A percentile compares a stretch with the other conserved stretches of the same genome.
Evolutionary conservation across 2,113 vertebrate species (phyloP).

Genomic region (Prionailurus bengalensis): DNA sequence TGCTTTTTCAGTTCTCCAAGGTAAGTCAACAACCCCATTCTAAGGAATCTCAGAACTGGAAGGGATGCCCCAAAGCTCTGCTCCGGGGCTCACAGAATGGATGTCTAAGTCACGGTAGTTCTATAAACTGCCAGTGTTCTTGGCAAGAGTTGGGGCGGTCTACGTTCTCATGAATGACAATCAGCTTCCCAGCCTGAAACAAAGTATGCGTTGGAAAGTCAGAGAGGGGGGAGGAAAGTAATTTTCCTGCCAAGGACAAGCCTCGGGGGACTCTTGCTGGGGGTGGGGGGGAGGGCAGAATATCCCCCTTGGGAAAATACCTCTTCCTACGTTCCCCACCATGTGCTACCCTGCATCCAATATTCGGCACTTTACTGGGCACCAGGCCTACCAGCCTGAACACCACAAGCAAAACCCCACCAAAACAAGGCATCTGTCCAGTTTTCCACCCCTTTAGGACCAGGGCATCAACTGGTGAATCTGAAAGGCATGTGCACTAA

Average conservation of each 20-base stretch:
- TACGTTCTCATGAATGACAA: neutral
- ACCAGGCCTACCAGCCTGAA: neutral
- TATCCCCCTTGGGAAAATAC: neutral
- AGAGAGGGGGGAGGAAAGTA: neutral
- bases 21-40: neutral
- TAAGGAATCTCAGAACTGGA: neutral
- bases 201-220: accelerated
- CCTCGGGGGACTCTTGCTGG: neutral
- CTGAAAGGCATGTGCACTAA: neutral
- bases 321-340: too few relatives aligned
- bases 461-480: neutral
- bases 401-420: neutral
- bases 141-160: neutral
- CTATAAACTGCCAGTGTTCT: neutral
- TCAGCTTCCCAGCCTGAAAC: neutral
- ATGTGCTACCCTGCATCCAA: neutral
- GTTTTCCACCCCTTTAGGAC: neutral
- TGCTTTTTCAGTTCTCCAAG: neutral
- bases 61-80: neutral
- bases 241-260: neutral
- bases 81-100: neutral
- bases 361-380: neutral
- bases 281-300: too few relatives aligned
- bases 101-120: neutral
- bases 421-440: neutral